Conservation (phyloP, 2,797 vertebrate species). For the Hyperoplus lanceolatus region DNA sequence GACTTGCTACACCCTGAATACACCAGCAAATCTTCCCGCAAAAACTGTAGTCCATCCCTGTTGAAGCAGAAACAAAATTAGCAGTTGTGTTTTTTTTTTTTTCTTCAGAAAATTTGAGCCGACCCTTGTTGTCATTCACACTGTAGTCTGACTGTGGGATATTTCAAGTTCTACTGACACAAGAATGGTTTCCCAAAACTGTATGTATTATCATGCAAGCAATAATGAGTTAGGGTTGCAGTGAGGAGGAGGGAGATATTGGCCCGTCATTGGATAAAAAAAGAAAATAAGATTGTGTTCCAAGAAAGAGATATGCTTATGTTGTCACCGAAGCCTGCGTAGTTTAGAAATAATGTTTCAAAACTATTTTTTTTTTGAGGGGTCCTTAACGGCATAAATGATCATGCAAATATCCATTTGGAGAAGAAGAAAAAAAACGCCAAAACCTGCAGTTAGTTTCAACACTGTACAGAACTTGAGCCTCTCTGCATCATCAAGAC, state of each 20-base stretch:
- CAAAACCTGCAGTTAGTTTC: conserved; percentile 29
- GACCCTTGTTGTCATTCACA: conserved; percentile 48
- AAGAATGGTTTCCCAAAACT: conserved; percentile 47
- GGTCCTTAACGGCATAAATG: conserved; percentile 18
- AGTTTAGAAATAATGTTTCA: conserved; percentile 41
- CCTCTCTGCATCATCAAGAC: conserved; percentile 73
- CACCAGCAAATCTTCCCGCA: conserved; percentile 85
- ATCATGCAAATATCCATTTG: conserved; percentile 32
- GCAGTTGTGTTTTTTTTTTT: conserved; percentile 14
- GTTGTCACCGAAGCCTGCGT: conserved; percentile 31
- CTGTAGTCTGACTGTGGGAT: conserved; percentile 66
- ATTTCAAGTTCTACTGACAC: conserved; percentile 54
- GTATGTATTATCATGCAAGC: conserved; percentile 76
- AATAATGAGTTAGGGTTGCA: conserved; percentile 81
- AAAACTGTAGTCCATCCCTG: conserved; percentile 49
- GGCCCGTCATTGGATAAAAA: conserved; percentile 34
- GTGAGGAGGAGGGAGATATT: conserved; percentile 31
- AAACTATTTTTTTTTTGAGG: conserved; percentile 38
- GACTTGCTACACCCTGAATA: conserved; percentile 82
- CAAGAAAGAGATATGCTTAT: conserved; percentile 39
- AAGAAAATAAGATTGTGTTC: conserved; percentile 19
- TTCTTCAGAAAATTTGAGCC: conserved; percentile 36
- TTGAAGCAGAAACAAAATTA: conserved; percentile 39
- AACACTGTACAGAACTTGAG: conserved; percentile 40
- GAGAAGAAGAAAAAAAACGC: conserved; percentile 28